Evolutionary conservation across 2,797 vertebrate species (phyloP), one percentile per base, ranked within the genome.

Genomic region (Pygocentrus nattereri): DNA sequence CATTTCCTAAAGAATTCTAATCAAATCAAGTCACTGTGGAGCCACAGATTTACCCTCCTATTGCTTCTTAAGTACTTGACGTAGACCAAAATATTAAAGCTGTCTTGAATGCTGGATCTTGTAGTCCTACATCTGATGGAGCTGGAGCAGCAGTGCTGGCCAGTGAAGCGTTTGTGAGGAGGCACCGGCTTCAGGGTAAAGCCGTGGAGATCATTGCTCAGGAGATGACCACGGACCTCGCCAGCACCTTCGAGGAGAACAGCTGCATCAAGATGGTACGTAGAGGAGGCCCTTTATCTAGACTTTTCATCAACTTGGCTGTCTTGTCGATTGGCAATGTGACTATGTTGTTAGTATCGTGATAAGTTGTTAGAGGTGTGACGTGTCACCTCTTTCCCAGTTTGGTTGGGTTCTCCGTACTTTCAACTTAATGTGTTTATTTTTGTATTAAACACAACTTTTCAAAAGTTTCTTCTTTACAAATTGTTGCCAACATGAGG

Each of bases 151-250:
- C 95, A 0, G 0, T 99, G 86, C 73, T 99, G 90, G 97, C 94
- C 69, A 97, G 93, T 59, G 97, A 99, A 88, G 89, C 77, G 5
- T 99, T 99, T 81, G 96, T 99, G 44, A 92, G 82, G 88, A 93
- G 86, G 15, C 88, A 96, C 11, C 87, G 87, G 0, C 90, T 99
- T 81, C 92, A 98, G 85, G 49, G 84, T 5, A 95, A 96, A 91
- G 96, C 98, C 0, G 97, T 99, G 81, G 97, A 99, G 93, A 98
- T 99, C 73, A 27, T 98, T 79, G 97, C 97, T 31, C 98, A 99
- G 85, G 97, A 97, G 92, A 97, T 99, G 98, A 86, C 92, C 86
- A 99, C 97, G 0, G 98, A 99, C 91, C 88, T 94, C 0, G 59
- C 91, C 50, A 96, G 94, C 84, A 92, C 97, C 0, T 99, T 99